Evolutionary conservation across 53 echinoderm and acorn worm species (phyloP).

Genomic region (Antedon mediterranea): DNA sequence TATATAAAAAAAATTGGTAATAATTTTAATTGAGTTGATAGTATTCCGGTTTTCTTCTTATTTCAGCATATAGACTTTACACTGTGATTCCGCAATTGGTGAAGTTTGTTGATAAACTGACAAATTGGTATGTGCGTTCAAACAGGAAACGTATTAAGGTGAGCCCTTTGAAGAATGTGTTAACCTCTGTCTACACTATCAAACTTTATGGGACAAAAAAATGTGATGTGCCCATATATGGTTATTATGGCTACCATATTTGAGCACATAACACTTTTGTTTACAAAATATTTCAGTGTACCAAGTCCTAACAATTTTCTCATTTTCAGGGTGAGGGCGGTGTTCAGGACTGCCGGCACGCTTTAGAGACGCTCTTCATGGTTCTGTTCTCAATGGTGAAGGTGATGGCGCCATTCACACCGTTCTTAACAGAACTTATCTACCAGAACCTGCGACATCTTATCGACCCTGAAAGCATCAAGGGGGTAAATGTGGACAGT

Average conservation of each 20-base stretch:
- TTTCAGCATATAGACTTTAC: conserved; percentile 82
- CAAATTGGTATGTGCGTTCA: conserved; percentile 97
- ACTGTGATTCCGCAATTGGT: conserved; percentile 77
- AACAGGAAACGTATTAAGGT: conserved; percentile 93
- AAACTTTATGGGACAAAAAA: too few relatives aligned
- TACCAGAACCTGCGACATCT: conserved; percentile 90
- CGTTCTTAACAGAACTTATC: conserved; percentile 96
- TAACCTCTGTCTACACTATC: too few relatives aligned
- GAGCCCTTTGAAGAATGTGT: background rate
- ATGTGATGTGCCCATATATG: too few relatives aligned
- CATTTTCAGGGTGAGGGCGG: conserved; percentile 69
- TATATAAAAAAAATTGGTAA: too few relatives aligned
- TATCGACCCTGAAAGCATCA: conserved; percentile 26
- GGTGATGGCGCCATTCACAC: conserved; percentile 95
- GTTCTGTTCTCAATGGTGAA: conserved; percentile 87
- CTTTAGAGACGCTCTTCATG: conserved; percentile 81
- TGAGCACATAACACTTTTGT: too few relatives aligned
- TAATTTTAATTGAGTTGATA: background rate
- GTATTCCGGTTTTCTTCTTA: background rate
- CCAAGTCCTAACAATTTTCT: too few relatives aligned
- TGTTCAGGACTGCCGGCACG: conserved; percentile 53
- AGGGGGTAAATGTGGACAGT: conserved; percentile 59
- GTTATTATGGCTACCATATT: too few relatives aligned
- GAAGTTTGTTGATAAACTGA: conserved; percentile 81
- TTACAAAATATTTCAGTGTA: too few relatives aligned